Conservation (phyloP, 2,113 vertebrate species). For the Typhlomys cinereus region DNA sequence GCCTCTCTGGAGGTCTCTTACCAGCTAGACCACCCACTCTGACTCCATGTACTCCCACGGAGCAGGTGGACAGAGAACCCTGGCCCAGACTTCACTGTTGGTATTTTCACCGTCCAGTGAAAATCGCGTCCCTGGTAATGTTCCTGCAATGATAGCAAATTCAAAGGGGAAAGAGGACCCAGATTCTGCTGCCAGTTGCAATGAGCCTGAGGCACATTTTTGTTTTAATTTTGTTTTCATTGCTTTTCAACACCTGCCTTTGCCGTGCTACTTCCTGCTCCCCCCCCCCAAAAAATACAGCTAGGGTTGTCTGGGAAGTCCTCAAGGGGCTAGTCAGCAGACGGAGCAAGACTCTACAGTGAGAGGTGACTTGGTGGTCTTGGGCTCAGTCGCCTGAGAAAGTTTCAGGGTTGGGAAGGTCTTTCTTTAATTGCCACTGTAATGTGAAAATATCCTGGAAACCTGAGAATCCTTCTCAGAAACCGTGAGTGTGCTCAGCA, state of each 20-base stretch:
- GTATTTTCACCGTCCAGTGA: background rate
- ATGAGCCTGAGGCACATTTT: slow-evolving; percentile 2
- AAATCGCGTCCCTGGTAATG: background rate
- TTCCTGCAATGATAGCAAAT: background rate
- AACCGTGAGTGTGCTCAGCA: fast-evolving
- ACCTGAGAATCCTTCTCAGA: background rate
- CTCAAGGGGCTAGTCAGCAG: background rate
- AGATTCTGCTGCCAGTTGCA: background rate
- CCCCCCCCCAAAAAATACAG: background rate
- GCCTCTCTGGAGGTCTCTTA: too few species aligned
- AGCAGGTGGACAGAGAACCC: background rate
- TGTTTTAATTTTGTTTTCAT: slow-evolving; percentile 9
- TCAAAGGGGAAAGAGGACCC: background rate
- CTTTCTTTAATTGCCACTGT: background rate
- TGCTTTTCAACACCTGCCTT: slow-evolving; percentile 54
- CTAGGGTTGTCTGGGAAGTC: background rate
- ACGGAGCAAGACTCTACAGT: background rate
- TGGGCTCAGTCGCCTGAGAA: background rate
- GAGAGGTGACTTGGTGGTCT: slow-evolving; percentile 41
- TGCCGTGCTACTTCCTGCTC: background rate
- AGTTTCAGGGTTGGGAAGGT: background rate
- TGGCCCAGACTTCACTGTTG: fast-evolving
- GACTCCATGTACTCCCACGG: fast-evolving
- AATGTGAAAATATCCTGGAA: slow-evolving; percentile 1
- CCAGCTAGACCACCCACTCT: fast-evolving